Evolutionary conservation across 2,797 vertebrate genomes (phyloP).

Genomic region (Argentina silus): DNA sequence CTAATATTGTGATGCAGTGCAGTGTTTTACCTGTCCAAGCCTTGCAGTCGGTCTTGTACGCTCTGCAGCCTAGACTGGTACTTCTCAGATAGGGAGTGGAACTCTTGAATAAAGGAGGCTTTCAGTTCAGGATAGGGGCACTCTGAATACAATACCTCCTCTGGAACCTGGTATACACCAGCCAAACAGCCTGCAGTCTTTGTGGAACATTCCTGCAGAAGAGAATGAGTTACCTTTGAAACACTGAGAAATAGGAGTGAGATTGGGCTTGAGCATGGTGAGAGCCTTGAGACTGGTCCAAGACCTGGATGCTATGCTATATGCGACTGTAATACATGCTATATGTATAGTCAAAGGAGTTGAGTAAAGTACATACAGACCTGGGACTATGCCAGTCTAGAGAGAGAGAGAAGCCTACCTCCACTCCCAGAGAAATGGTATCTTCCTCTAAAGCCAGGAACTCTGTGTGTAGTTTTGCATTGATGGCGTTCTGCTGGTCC

Average conservation of each 20-base stretch:
- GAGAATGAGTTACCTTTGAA: conserved; percentile 14
- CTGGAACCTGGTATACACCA: conserved; percentile 70
- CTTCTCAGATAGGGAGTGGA: conserved; percentile 76
- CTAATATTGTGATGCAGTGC: neutral
- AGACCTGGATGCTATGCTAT: neutral
- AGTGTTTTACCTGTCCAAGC: conserved; percentile 71
- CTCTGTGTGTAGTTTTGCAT: conserved; percentile 77
- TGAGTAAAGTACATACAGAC: no score
- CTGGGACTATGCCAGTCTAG: neutral
- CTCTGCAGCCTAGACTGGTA: conserved; percentile 76
- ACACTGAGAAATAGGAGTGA: neutral
- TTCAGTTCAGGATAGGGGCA: conserved; percentile 86
- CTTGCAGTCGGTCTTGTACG: conserved; percentile 73
- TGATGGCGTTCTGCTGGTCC: conserved; percentile 78
- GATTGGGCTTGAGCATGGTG: conserved; percentile 7
- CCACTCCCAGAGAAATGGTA: conserved; percentile 62
- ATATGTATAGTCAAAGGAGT: no score
- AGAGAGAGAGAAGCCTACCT: conserved; percentile 55
- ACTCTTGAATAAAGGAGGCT: conserved; percentile 78
- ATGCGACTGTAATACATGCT: no score
- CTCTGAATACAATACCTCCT: conserved; percentile 78
- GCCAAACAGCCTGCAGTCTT: conserved; percentile 49
- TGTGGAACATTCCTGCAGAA: conserved; percentile 60
- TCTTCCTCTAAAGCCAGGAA: conserved; percentile 75
- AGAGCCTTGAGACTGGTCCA: neutral